These are phyloP conservation scores for Cepaea hortensis DNA, from an alignment of 2,888 invertebrate genomes.

Conservation along the genomic window DNA sequence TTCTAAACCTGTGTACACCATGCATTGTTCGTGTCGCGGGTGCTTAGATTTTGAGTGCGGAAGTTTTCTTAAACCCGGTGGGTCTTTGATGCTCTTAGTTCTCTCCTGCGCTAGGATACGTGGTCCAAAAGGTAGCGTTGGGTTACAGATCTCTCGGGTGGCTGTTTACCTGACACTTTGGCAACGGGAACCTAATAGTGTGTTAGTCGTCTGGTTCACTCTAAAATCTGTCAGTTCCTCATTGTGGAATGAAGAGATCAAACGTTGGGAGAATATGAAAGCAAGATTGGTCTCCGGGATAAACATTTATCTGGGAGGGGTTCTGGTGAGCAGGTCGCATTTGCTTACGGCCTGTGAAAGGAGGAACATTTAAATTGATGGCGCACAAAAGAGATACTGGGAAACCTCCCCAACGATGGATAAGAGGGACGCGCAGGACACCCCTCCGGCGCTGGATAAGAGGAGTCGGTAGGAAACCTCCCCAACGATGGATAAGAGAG, in stretches of 20 bases:
- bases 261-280: too few species aligned
- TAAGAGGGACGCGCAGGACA: too few species aligned
- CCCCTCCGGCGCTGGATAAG: too few species aligned
- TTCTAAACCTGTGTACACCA: conserved; percentile 4
- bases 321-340: too few species aligned
- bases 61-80: not conserved
- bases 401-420: not conserved
- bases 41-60: not conserved
- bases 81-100: conserved; percentile 5
- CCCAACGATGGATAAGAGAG: too few species aligned
- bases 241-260: too few species aligned
- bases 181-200: not conserved
- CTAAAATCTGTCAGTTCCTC: too few species aligned
- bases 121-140: not conserved
- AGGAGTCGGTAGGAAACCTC: too few species aligned
- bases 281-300: too few species aligned
- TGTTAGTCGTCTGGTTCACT: not conserved
- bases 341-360: not conserved
- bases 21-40: not conserved
- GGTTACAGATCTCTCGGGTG: not conserved
- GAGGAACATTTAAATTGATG: not conserved
- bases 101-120: not conserved
- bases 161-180: conserved; percentile 13
- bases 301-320: too few species aligned
- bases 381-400: too few species aligned